Conservation (phyloP, 2,888 invertebrate species). For the Leptopilina drosophilae region DNA sequence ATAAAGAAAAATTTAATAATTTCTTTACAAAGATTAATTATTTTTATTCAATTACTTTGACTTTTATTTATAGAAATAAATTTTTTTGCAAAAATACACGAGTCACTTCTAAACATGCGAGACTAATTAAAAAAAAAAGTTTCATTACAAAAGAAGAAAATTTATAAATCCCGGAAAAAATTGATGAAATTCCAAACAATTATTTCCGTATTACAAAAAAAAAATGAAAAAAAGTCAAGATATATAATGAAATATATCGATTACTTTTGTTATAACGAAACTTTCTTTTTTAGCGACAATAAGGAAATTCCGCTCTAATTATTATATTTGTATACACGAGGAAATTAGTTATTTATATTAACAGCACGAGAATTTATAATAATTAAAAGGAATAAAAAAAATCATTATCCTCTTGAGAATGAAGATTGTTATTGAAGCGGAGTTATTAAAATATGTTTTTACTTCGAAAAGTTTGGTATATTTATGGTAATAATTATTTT, state of each 20-base stretch:
- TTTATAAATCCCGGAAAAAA: neutral
- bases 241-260: slow-evolving; percentile 9
- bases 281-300: slow-evolving; percentile 23
- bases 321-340: neutral
- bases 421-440: neutral
- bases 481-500: too few species aligned
- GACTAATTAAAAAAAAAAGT: too few species aligned
- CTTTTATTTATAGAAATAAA: too few species aligned
- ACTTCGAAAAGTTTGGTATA: too few species aligned
- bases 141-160: too few species aligned
- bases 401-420: neutral
- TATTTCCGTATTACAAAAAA: neutral
- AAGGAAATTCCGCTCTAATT: slow-evolving; percentile 10
- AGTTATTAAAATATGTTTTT: too few species aligned
- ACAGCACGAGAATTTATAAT: neutral
- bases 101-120: too few species aligned
- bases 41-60: too few species aligned
- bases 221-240: too few species aligned
- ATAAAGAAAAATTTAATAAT: too few species aligned
- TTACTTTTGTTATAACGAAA: slow-evolving; percentile 9
- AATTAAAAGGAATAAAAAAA: neutral
- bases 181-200: neutral
- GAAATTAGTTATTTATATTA: slow-evolving; percentile 7
- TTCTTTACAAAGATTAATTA: too few species aligned
- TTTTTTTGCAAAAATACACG: too few species aligned